Evolutionary conservation across 1,140 invertebrate species (phyloP).

Genomic region (Drosophila azteca): DNA sequence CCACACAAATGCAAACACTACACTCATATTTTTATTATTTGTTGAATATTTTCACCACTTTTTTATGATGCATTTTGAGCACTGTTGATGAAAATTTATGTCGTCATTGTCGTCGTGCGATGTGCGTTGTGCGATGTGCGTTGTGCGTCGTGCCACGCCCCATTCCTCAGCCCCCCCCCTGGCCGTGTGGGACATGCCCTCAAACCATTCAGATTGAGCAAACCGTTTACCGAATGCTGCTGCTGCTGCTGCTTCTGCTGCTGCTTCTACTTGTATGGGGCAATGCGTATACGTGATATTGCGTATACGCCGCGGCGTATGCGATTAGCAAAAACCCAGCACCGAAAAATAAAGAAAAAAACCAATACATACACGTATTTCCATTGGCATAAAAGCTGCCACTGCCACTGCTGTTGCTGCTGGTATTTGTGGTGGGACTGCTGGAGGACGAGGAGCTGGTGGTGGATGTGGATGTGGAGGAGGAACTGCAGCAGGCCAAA

Average conservation of each 20-base stretch:
- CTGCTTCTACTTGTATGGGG: conserved; percentile 46
- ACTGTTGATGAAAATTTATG: conserved; percentile 65
- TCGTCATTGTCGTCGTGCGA: conserved; percentile 63
- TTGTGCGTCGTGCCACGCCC: conserved; percentile 32
- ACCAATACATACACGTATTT: conserved; percentile 66
- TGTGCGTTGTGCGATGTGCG: conserved; percentile 22
- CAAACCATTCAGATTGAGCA: conserved; percentile 26
- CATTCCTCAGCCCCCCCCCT: conserved; percentile 31
- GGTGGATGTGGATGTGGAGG: conserved; percentile 9
- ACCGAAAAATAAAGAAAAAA: conserved; percentile 22
- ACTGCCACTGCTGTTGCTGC: conserved; percentile 3
- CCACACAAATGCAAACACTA: conserved; percentile 15
- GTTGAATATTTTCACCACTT: conserved; percentile 53
- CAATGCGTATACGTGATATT: conserved; percentile 59
- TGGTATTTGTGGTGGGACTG: conserved; percentile 23
- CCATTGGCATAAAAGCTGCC: conserved; percentile 47
- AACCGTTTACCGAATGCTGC: conserved; percentile 49
- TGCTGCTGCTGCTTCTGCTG: not conserved
- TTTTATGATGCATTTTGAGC: conserved; percentile 46
- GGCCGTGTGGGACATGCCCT: conserved; percentile 4
- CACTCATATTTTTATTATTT: conserved; percentile 52
- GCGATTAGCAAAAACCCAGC: conserved; percentile 52
- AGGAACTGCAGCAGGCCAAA: conserved; percentile 56
- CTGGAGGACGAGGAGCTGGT: conserved; percentile 7
- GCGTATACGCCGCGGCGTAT: conserved; percentile 68